Percentiles rank a stretch among this genome's conserved stretches.
These are phyloP conservation scores for Scyliorhinus canicula DNA, from an alignment of 2,797 vertebrate species.

Conservation along the genomic window DNA sequence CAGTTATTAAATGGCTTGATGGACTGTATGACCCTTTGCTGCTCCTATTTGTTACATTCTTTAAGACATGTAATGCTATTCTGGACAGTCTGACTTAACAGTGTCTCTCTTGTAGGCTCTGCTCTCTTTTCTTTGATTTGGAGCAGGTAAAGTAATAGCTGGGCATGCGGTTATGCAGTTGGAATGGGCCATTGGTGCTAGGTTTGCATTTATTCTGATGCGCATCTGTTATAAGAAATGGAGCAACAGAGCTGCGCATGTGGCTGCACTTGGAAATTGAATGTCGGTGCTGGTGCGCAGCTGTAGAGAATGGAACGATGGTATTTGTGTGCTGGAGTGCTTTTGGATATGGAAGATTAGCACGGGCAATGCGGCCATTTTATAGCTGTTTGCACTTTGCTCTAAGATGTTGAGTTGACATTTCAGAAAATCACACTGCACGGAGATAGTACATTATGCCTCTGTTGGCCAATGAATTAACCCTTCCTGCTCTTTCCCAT, in stretches of 20 bases:
- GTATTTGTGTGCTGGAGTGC: not conserved
- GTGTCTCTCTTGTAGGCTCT: not conserved
- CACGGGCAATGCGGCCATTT: not conserved
- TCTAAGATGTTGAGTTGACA: not conserved
- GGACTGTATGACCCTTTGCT: not conserved
- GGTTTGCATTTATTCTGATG: not conserved
- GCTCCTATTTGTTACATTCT: not conserved
- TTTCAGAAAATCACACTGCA: not conserved
- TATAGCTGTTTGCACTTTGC: not conserved
- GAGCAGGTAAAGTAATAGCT: not conserved
- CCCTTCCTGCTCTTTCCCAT: not conserved
- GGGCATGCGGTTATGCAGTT: not conserved
- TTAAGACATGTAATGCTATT: not conserved
- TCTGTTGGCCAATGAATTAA: not conserved
- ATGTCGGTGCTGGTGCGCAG: not conserved
- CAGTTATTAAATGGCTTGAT: not conserved
- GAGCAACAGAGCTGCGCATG: not conserved
- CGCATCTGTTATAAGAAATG: not conserved
- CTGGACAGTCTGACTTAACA: not conserved
- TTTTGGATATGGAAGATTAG: not conserved
- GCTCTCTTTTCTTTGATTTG: slow-evolving; percentile 1
- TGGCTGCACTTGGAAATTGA: not conserved
- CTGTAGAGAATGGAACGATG: not conserved
- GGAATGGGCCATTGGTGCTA: not conserved
- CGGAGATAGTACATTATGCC: not conserved